Evolutionary conservation across 2,888 invertebrate genomes (phyloP), one percentile per base, ranked within the genome.

Genomic region (Cordilura impudica): DNA sequence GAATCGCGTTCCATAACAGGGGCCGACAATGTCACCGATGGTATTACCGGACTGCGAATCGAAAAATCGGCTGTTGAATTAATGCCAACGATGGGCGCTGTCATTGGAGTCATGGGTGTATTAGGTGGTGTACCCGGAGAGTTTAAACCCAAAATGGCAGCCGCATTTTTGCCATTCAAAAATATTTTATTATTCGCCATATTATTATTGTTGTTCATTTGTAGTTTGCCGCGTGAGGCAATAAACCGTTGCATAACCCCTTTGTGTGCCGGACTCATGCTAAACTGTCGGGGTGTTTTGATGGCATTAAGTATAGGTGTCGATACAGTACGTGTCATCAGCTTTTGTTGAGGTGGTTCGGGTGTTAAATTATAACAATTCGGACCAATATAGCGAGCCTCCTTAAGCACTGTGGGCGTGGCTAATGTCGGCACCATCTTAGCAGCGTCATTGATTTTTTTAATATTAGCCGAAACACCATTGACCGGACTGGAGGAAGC

Each of bases 221-320:
- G 91, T 73, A 94, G 86, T 89, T 94, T 95, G 23, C 96, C 96
- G 69, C 95, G 93, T 26, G 94, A 94, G 74, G 95, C 95, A 79
- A 96, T 92, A 87, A 96, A 96, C 85, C 95, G 93, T 85, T 96
- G 95, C 96, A 96, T 96, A 23, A 96, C 92, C 12, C 96, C 96
- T 81, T 88, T 95, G 77, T 94, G 94, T 14, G 93, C 92, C 2
- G 91, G 92, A 81, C 91, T 93, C 7, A 93, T 93, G 4, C 93
- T 92, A 21, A 87, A 87, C 84, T 94, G 94, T 29, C 93, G 92
- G 78, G 92, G 91, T 65, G 91, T 90, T 66, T 84, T 84, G 39
- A 83, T 82, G 19, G 76, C 73, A 23, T 61, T 61, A 1, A 81
- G 60, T 56, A 85, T 70, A 23, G 90, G 89, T 16, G 90, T 89